Percentiles rank a stretch among this genome's conserved stretches.
phyloP scores from a whole-genome alignment of 2,888 invertebrate species.

The Mechanitis mazaeus region DNA sequence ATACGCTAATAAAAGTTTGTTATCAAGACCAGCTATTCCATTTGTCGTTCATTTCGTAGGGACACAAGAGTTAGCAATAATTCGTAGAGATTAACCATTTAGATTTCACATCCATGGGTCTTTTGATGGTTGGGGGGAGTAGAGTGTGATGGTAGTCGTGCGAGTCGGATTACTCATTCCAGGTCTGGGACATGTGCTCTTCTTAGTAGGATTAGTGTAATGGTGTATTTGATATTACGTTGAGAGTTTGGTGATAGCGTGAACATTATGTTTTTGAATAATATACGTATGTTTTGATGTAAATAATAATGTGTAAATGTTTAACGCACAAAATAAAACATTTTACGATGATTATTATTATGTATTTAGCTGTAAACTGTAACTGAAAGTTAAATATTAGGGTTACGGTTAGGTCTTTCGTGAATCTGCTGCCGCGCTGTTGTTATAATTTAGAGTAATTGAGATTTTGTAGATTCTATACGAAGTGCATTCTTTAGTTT shows the following conservation, averaged over 20 bases:
- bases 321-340: conserved; percentile 68
- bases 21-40: conserved; percentile 28
- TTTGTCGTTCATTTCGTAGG: conserved; percentile 42
- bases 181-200: conserved; percentile 53
- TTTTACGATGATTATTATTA: conserved; percentile 49
- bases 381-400: conserved; percentile 60
- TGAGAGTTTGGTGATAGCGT: conserved; percentile 65
- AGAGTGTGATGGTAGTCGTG: not conserved
- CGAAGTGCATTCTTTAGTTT: conserved; percentile 13
- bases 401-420: conserved; percentile 55
- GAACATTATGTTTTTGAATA: conserved; percentile 67
- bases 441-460: conserved; percentile 20
- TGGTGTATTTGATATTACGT: conserved; percentile 56
- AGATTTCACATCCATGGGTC: conserved; percentile 42
- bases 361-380: conserved; percentile 70
- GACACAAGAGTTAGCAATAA: conserved; percentile 58
- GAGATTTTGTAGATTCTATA: conserved; percentile 21
- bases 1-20: conserved; percentile 29
- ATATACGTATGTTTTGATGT: conserved; percentile 75
- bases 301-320: conserved; percentile 76
- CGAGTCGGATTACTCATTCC: conserved; percentile 3
- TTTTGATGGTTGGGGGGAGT: conserved; percentile 8
- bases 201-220: conserved; percentile 52
- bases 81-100: conserved; percentile 51
- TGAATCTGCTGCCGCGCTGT: conserved; percentile 42